Percentiles rank a stretch among this genome's conserved stretches.
phyloP scores from a whole-genome alignment of 2,797 vertebrate genomes.

The Urophycis tenuis region DNA sequence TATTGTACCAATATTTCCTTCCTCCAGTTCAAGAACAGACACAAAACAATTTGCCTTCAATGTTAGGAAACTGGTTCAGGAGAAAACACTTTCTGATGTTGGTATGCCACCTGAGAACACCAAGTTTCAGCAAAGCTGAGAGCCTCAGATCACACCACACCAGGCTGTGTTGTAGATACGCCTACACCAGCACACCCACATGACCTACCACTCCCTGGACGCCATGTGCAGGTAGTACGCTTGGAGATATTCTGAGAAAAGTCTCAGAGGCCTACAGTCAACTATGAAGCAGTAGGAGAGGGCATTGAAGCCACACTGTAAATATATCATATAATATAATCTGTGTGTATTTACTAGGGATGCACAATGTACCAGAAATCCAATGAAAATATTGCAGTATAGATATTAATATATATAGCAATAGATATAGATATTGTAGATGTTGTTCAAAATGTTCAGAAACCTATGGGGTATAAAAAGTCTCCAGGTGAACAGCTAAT shows the following conservation, averaged over 20 bases:
- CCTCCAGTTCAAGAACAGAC: slow-evolving; percentile 36
- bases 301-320: slow-evolving; percentile 65
- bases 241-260: slow-evolving; percentile 54
- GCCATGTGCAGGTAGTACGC: slow-evolving; percentile 28
- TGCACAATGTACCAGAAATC: slow-evolving; percentile 40
- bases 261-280: slow-evolving; percentile 53
- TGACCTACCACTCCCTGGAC: not conserved
- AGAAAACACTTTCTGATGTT: not conserved
- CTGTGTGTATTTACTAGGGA: slow-evolving; percentile 55
- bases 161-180: slow-evolving; percentile 21
- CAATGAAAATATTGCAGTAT: slow-evolving; percentile 5
- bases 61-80: not conserved
- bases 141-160: slow-evolving; percentile 42
- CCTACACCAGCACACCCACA: not conserved
- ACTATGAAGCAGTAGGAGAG: slow-evolving; percentile 59
- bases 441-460: slow-evolving; percentile 12
- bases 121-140: slow-evolving; percentile 34
- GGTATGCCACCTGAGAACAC: slow-evolving; percentile 25
- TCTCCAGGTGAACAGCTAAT: not conserved
- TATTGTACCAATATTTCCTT: slow-evolving; percentile 41
- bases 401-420: no score
- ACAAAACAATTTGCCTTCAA: not conserved
- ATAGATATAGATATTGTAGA: slow-evolving; percentile 1
- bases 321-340: slow-evolving; percentile 51
- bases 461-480: not conserved